These are phyloP conservation scores for Melinopterus prodromus DNA, from an alignment of 2,888 invertebrate species.

Conservation along the genomic window DNA sequence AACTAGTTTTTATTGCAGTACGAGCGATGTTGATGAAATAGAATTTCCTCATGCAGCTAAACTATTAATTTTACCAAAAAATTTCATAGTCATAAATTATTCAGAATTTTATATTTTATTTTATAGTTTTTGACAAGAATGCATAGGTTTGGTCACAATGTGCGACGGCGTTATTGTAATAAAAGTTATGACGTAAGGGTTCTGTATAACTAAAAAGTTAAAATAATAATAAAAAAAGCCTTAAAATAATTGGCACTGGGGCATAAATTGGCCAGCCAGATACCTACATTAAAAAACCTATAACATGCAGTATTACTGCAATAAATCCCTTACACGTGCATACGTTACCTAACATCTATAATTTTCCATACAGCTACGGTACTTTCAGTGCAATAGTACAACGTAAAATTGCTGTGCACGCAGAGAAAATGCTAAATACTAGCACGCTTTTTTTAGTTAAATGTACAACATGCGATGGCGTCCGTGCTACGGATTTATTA, in stretches of 20 bases:
- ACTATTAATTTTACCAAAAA: too few species aligned
- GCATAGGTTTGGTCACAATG: too few species aligned
- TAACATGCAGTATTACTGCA: neutral
- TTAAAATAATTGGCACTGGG: neutral
- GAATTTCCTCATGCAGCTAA: too few species aligned
- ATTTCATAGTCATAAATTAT: too few species aligned
- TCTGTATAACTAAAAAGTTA: too few species aligned
- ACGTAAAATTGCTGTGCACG: neutral
- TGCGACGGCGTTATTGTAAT: too few species aligned
- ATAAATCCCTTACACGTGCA: neutral
- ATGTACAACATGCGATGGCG: constrained; percentile 13
- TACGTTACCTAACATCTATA: neutral
- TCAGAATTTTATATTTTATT: too few species aligned
- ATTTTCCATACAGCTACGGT: neutral
- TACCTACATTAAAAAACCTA: neutral
- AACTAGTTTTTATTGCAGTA: too few species aligned
- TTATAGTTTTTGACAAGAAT: too few species aligned
- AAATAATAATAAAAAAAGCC: too few species aligned
- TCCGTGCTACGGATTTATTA: constrained; percentile 20
- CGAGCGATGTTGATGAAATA: too few species aligned
- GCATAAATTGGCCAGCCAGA: neutral
- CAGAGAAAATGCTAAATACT: neutral
- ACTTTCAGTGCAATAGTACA: neutral
- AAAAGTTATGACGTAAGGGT: too few species aligned
- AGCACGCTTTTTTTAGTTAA: neutral